These are phyloP conservation scores for Athrips mouffetella DNA, from an alignment of 2,888 invertebrate genomes.

Conservation along the genomic window DNA sequence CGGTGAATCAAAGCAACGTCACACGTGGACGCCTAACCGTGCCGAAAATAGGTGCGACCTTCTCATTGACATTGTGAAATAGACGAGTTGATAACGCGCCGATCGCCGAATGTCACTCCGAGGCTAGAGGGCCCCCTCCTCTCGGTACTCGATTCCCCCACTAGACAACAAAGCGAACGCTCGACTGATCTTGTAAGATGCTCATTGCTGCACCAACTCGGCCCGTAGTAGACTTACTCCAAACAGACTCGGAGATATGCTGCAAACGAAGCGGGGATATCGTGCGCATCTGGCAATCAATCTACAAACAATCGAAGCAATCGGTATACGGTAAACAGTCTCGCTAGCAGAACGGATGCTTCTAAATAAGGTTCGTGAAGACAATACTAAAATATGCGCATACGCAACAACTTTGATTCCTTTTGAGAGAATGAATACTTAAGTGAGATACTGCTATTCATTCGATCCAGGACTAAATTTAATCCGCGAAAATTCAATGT, in stretches of 20 bases:
- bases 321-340: conserved; percentile 35
- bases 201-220: conserved; percentile 50
- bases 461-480: no score
- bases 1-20: conserved; percentile 24
- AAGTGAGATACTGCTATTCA: no score
- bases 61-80: conserved; percentile 79
- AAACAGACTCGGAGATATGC: conserved; percentile 31
- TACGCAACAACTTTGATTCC: conserved; percentile 13
- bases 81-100: conserved; percentile 72
- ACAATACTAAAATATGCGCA: conserved; percentile 25
- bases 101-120: conserved; percentile 74
- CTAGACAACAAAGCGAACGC: conserved; percentile 43
- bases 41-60: conserved; percentile 74
- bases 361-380: conserved; percentile 21
- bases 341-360: conserved; percentile 25
- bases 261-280: conserved; percentile 18
- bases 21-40: conserved; percentile 53
- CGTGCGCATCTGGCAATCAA: conserved; percentile 33
- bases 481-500: no score
- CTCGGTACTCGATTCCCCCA: conserved; percentile 47
- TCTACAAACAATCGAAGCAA: conserved; percentile 48
- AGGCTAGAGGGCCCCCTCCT: conserved; percentile 66
- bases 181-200: conserved; percentile 37
- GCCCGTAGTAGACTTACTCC: conserved; percentile 18
- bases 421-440: conserved; percentile 2